Evolutionary conservation across 2,797 vertebrate species (phyloP), one percentile per base, ranked within the genome.

Genomic region (Geotrypetes seraphini): DNA sequence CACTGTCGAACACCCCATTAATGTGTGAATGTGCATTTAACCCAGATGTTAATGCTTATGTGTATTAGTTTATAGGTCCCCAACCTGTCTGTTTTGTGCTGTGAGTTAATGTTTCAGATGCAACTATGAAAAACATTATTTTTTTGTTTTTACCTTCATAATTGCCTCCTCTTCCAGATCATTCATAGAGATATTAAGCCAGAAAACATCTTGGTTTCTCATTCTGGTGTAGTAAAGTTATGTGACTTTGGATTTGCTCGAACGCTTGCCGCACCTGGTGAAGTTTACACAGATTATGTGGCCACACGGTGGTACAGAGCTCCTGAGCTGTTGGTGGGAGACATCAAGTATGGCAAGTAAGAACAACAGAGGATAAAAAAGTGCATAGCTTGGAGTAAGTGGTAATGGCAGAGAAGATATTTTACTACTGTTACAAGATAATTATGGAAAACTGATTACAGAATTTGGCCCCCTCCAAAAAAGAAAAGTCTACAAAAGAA

Each of bases 161-260:
- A 44, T 10, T 45, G 3, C 8, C 59, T 50, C 43, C 53, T 47
- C 21, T 33, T 34, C 43, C 62, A 94, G 89, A 83, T 94, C 39
- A 90, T 95, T 57, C 91, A 95, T 28, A 82, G 88, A 16, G 89
- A 95, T 57, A 78, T 96, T 57, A 95, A 94, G 60, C 92, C 91
- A 4, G 92, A 94, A 59, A 96, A 96, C 60, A 80, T 92, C 12
- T 71, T 96, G 24, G 80, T 96, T 16, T 92, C 90, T 25, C 80
- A 83, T 36, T 78, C 63, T 0, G 87, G 87, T 1, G 73, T 94
- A 31, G 73, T 95, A 14, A 96, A 96, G 36, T 62, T 95, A 2
- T 95, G 92, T 9, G 91, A 95, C 49, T 95, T 96, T 1, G 92
- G 92, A 7, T 93, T 96, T 44, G 92, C 90, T 2, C 79, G 88